Conservation (phyloP, 2,888 invertebrate species). For the Rutpela maculata region DNA sequence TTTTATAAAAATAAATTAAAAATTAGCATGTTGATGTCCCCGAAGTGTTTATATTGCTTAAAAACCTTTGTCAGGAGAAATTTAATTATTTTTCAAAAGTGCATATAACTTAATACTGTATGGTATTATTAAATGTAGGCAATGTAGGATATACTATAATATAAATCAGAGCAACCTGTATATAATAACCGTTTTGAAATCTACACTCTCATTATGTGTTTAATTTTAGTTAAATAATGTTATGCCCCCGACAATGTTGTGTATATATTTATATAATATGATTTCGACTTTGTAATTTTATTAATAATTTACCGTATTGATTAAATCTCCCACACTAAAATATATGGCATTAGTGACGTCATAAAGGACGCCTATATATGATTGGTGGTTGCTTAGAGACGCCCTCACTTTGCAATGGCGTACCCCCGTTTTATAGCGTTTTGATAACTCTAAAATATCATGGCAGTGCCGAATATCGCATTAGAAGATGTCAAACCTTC, state of each 20-base stretch:
- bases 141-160: too few relatives aligned
- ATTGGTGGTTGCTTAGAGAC: conserved; percentile 73
- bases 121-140: too few relatives aligned
- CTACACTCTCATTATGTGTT: too few relatives aligned
- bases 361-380: conserved; percentile 70
- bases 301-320: conserved; percentile 67
- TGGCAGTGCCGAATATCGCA: conserved; percentile 13
- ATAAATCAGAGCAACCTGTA: too few relatives aligned
- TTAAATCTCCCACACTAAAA: conserved; percentile 65
- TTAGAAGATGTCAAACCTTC: not conserved
- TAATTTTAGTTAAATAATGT: not conserved
- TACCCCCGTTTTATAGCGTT: conserved; percentile 58
- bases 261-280: conserved; percentile 5
- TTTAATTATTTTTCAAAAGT: too few relatives aligned
- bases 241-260: not conserved
- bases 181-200: too few relatives aligned
- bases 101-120: too few relatives aligned
- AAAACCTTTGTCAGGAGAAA: too few relatives aligned
- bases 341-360: conserved; percentile 70
- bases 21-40: too few relatives aligned
- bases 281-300: conserved; percentile 57
- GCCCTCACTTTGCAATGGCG: conserved; percentile 72
- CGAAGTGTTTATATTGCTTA: too few relatives aligned
- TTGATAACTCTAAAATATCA: conserved; percentile 47
- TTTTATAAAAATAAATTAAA: too few relatives aligned